These are phyloP conservation scores for Brachionus rubens DNA, from an alignment of 1,140 invertebrate species.

Conservation along the genomic window DNA sequence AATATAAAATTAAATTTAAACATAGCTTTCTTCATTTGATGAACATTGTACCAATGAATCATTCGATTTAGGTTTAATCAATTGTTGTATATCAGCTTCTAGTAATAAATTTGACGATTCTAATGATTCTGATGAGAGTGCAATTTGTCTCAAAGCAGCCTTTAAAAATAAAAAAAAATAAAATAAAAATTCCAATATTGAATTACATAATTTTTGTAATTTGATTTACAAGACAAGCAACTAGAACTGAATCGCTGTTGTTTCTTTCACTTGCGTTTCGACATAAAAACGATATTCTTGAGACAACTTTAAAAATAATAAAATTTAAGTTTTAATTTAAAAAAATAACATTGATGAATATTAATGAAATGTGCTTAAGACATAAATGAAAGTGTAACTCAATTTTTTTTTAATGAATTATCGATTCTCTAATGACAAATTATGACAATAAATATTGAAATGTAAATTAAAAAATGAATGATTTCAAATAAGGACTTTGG, in stretches of 20 bases:
- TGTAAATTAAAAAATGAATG: no score
- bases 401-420: no score
- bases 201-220: not conserved
- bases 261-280: slow-evolving; percentile 69
- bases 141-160: slow-evolving; percentile 70
- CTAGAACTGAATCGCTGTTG: slow-evolving; percentile 71
- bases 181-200: no score
- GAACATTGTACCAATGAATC: slow-evolving; percentile 71
- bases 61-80: slow-evolving; percentile 68
- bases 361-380: not conserved
- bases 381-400: no score
- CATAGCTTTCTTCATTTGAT: slow-evolving; percentile 68
- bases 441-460: no score
- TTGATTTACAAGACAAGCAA: slow-evolving; percentile 70
- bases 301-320: slow-evolving; percentile 7
- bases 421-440: no score
- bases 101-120: slow-evolving; percentile 60
- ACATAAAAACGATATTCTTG: slow-evolving; percentile 70
- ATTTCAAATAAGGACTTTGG: no score
- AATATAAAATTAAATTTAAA: slow-evolving; percentile 50
- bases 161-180: slow-evolving; percentile 52
- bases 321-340: slow-evolving; percentile 7
- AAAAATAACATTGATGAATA: slow-evolving; percentile 31
- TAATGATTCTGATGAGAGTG: slow-evolving; percentile 63
- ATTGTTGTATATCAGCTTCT: slow-evolving; percentile 63